A percentile compares a stretch with the other conserved stretches of the same genome.
These are phyloP conservation scores for Protonibea diacanthus DNA, from an alignment of 2,797 vertebrate species.

Conservation along the genomic window DNA sequence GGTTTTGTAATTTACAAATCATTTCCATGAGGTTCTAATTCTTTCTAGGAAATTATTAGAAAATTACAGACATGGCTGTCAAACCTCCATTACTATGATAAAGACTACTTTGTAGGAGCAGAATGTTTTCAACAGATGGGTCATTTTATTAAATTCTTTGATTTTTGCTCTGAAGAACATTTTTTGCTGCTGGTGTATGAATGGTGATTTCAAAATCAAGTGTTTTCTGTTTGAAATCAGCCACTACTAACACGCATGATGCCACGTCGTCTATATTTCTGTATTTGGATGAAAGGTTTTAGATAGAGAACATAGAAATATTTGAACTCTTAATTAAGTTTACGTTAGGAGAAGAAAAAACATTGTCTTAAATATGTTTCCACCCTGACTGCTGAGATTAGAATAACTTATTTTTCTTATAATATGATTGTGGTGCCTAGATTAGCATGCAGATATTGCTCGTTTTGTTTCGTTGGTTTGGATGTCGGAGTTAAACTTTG, in stretches of 20 bases:
- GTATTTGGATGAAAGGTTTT: slow-evolving; percentile 77
- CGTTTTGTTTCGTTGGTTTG: slow-evolving; percentile 16
- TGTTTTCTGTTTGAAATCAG: slow-evolving; percentile 11
- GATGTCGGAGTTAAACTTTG: slow-evolving; percentile 8
- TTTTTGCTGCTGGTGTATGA: slow-evolving; percentile 23
- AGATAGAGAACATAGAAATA: slow-evolving; percentile 69
- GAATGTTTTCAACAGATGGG: not conserved
- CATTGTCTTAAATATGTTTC: slow-evolving; percentile 85
- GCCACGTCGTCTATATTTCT: slow-evolving; percentile 83
- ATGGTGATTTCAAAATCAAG: not conserved
- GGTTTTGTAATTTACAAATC: not conserved
- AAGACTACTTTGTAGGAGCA: not conserved
- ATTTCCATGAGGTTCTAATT: not conserved
- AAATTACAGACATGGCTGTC: not conserved
- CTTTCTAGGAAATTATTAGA: not conserved
- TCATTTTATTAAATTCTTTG: not conserved
- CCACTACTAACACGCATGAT: slow-evolving; percentile 14
- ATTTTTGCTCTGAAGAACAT: not conserved
- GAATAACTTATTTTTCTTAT: slow-evolving; percentile 51
- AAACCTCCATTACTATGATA: not conserved
- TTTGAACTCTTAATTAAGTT: slow-evolving; percentile 86
- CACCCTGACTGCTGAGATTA: slow-evolving; percentile 42
- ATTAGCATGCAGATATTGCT: slow-evolving; percentile 85
- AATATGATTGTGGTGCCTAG: slow-evolving; percentile 81
- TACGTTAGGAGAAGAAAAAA: slow-evolving; percentile 83